Conservation (phyloP, 2,888 invertebrate species). For the Drosophila fungiperda region DNA sequence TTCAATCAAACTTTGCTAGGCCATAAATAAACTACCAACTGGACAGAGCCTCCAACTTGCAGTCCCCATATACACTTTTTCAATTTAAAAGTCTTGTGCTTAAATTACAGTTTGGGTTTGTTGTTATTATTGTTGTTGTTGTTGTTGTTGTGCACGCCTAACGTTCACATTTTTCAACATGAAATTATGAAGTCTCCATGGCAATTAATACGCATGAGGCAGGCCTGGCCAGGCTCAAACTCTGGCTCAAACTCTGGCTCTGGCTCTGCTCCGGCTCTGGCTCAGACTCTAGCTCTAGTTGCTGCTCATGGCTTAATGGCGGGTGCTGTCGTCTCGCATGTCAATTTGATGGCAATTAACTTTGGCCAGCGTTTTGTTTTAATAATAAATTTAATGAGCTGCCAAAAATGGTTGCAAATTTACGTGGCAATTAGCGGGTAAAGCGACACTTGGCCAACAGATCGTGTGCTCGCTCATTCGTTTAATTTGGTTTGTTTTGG, state of each 20-base stretch:
- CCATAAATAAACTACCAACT: constrained; percentile 75
- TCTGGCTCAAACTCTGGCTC: background rate
- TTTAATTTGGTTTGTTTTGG: constrained; percentile 1
- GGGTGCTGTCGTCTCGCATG: constrained; percentile 79
- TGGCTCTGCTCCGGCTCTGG: constrained; percentile 12
- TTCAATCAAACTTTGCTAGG: constrained; percentile 77
- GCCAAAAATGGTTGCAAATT: constrained; percentile 82
- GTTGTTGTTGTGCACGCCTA: constrained; percentile 59
- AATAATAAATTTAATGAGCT: constrained; percentile 82
- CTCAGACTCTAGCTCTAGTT: constrained; percentile 11
- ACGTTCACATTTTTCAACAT: constrained; percentile 80
- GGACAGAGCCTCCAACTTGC: constrained; percentile 56
- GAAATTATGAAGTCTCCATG: constrained; percentile 79
- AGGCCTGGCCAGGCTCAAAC: constrained; percentile 8
- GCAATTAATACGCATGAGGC: constrained; percentile 77
- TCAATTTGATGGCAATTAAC: constrained; percentile 82
- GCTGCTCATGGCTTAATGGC: constrained; percentile 43
- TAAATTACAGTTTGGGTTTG: constrained; percentile 63
- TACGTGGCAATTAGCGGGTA: constrained; percentile 77
- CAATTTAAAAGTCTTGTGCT: constrained; percentile 56
- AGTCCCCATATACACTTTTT: constrained; percentile 10
- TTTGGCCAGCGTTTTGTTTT: constrained; percentile 68
- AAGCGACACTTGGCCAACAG: constrained; percentile 75
- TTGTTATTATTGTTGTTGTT: constrained; percentile 23
- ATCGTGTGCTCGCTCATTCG: constrained; percentile 57